Evolutionary conservation across 2,113 vertebrate genomes (phyloP).

Genomic region (Etheostoma cragini): DNA sequence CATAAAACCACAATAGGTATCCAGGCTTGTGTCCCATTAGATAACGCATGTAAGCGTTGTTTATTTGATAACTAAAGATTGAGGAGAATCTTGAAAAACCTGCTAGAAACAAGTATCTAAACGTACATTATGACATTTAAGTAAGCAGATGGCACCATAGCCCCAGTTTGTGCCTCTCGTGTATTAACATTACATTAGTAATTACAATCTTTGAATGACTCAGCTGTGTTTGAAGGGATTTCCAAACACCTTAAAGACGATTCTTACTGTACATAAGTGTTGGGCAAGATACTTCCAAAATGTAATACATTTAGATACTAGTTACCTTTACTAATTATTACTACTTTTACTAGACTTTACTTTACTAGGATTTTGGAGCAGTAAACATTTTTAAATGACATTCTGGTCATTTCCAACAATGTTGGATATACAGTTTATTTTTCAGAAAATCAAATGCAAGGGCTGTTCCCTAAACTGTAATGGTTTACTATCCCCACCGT

Average conservation of each 20-base stretch:
- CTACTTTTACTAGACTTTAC: too few species aligned
- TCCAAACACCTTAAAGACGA: not conserved
- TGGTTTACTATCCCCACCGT: not conserved
- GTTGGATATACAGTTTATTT: too few species aligned
- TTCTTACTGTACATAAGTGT: not conserved
- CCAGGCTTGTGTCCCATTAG: not conserved
- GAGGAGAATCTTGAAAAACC: not conserved
- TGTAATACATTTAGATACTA: too few species aligned
- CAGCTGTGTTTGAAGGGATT: not conserved
- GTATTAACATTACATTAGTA: not conserved
- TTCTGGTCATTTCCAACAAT: not conserved
- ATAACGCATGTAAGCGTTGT: not conserved
- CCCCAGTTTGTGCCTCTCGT: not conserved
- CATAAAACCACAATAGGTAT: not conserved
- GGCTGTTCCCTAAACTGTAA: slow-evolving; percentile 16
- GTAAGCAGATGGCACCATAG: slow-evolving; percentile 2
- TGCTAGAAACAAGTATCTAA: not conserved
- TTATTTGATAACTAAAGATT: not conserved
- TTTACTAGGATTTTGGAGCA: not conserved
- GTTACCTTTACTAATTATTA: too few species aligned
- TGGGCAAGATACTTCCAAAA: too few species aligned
- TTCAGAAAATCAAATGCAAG: not conserved
- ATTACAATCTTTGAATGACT: not conserved
- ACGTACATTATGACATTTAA: not conserved
- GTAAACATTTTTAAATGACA: not conserved